Percentiles rank a stretch among this genome's conserved stretches.
These are phyloP conservation scores for Plagiodera versicolora DNA, from an alignment of 2,888 invertebrate species.

Conservation along the genomic window DNA sequence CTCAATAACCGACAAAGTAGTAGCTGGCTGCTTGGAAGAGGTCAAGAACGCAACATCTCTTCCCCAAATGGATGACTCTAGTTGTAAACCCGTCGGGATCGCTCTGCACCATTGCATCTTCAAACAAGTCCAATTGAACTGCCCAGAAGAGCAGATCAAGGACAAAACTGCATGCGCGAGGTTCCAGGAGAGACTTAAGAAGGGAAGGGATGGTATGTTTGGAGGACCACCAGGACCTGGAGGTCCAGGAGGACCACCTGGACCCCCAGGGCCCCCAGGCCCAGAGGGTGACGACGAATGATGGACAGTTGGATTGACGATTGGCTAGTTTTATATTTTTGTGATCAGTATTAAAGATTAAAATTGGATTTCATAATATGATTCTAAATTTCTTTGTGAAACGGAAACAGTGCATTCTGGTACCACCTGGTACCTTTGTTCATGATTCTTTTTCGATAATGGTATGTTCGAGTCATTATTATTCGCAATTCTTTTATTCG, in stretches of 20 bases:
- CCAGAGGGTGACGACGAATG: neutral
- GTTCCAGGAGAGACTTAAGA: conserved; percentile 47
- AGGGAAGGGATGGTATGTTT: conserved; percentile 32
- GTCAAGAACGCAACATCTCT: conserved; percentile 40
- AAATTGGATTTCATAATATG: too few species aligned
- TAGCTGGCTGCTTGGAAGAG: conserved; percentile 48
- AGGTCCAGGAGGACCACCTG: conserved; percentile 24
- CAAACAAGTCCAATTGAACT: conserved; percentile 50
- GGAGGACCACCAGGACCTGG: conserved; percentile 23
- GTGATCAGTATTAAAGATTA: neutral
- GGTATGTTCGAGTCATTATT: too few species aligned
- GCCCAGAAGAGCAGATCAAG: conserved; percentile 52
- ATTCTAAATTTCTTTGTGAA: too few species aligned
- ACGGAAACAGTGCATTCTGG: too few species aligned
- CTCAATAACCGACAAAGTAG: conserved; percentile 44
- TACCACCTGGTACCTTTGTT: too few species aligned
- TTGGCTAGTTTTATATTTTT: neutral
- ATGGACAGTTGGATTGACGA: neutral
- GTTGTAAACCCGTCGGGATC: conserved; percentile 49
- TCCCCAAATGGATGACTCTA: conserved; percentile 33
- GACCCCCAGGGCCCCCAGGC: neutral
- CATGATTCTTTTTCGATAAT: too few species aligned
- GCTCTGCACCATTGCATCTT: conserved; percentile 50
- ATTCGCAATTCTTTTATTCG: too few species aligned
- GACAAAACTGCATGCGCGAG: conserved; percentile 48